Evolutionary conservation across 2,113 vertebrate genomes (phyloP), one percentile per base, ranked within the genome.

Genomic region (Acinonyx jubatus): DNA sequence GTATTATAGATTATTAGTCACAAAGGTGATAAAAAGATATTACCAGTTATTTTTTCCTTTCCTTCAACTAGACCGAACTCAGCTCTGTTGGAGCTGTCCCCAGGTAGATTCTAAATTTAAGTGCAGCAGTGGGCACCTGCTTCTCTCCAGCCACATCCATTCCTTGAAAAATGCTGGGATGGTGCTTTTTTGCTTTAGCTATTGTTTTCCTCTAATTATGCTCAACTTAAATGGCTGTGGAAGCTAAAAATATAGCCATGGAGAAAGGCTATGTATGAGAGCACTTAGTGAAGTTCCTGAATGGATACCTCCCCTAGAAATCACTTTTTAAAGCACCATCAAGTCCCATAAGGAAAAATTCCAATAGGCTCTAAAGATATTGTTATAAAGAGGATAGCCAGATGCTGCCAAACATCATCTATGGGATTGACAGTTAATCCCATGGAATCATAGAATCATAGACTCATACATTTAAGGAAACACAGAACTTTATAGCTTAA

Each of bases 141-240:
- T 95, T 83, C 78, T 95, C 48, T 81, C 68, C 25, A 78, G 71
- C 65, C 25, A 36, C 31, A 90, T 92, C n/a, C 31, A 74, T 48
- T 95, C 69, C 41, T 80, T 88, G 69, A 33, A 97, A 97, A 98
- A 97, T 90, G 96, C 91, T 98, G 98, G 96, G 63, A 80, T 41
- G 7, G 27, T 86, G 52, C 45, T 97, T 98, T 96, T 98, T 97
- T 94, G 66, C 63, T 96, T 41, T 95, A 76, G 38, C 96, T 97
- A 98, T 97, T 98, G 96, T 98, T 98, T 98, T 98, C 95, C 81
- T 93, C 90, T 98, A 98, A 98, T 98, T 98, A 94, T 76, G 85
- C 97, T 97, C 83, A 98, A 98, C 65, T 79, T 89, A 97, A 94
- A 97, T 94, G 95, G 94, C 97, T 95, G 98, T 74, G 96, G 85